Evolutionary conservation across 2,888 invertebrate species (phyloP).

Genomic region (Dynastes maya): DNA sequence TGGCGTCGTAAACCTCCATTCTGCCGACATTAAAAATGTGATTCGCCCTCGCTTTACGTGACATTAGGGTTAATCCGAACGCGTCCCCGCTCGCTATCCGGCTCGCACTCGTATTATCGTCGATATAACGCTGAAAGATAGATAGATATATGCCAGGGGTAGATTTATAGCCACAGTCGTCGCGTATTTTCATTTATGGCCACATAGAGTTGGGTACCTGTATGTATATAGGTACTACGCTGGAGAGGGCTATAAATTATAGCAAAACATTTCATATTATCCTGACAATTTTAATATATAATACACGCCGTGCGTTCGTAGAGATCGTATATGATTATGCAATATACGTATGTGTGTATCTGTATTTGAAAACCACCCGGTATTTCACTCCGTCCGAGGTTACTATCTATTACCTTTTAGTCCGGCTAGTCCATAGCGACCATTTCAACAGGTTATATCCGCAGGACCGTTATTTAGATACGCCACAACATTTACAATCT

Average conservation of each 20-base stretch:
- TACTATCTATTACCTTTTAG: background rate
- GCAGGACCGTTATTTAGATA: background rate
- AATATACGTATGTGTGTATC: background rate
- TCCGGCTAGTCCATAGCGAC: background rate
- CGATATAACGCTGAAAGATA: conserved; percentile 37
- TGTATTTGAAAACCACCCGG: background rate
- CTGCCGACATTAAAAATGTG: conserved; percentile 38
- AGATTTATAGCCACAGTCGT: conserved; percentile 25
- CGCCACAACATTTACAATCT: background rate
- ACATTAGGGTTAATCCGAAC: conserved; percentile 42
- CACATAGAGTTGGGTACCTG: conserved; percentile 1
- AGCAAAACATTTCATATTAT: conserved; percentile 7
- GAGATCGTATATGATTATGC: background rate
- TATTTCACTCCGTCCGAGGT: background rate
- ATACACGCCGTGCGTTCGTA: conserved; percentile 3
- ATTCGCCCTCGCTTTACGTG: conserved; percentile 41
- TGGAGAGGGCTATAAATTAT: conserved; percentile 16
- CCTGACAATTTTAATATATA: conserved; percentile 29
- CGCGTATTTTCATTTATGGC: conserved; percentile 30
- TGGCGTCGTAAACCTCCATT: conserved; percentile 37
- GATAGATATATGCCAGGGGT: conserved; percentile 30
- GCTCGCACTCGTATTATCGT: conserved; percentile 25
- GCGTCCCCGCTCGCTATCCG: conserved; percentile 19
- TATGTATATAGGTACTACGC: background rate
- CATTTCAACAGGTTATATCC: background rate